Base-by-base conservation (phyloP, 2,113 vertebrate species). In the Riparia riparia region DNA sequence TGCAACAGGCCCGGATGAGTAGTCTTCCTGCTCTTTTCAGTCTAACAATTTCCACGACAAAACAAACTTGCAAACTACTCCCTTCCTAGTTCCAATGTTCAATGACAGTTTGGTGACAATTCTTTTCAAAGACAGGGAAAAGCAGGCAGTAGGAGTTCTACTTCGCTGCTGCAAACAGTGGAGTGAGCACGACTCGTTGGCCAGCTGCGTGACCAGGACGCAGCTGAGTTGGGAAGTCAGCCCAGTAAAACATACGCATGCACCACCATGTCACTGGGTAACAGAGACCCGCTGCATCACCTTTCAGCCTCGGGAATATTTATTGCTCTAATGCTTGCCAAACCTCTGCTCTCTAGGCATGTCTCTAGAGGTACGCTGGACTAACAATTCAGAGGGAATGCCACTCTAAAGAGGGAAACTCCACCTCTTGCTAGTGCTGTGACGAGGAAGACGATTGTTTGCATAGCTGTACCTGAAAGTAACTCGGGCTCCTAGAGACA, bases 321-420 rank as follows among this genome's bases (percentile, higher is more conserved):
- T 57, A 24, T 45, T 71, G 41, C 44, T 94, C 89, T 72, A 82
- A 69, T 9, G 42, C 11, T 45, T 53, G 89, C 31, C 90, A 93
- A 96, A 90, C 42, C 16, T 41, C 90, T 69, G 92, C 91, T 96
- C 71, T 57, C 89, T 73, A 76, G 86, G 80, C 39, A 82, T 58
- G 9, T 18, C 32, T 51, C 22, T 21, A 3, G 14, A 69, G 54
- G 57, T 60, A 58, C 83, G 64, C 54, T 29, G 93, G 69, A 89
- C 74, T 93, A 96, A 87, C 83, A 90, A 42, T 50, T 95, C 95
- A 81, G 91, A 86, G 86, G 61, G 71, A 94, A 92, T 37, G 80
- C 16, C 57, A 17, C 81, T 64, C 32, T 65, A 65, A 84, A 94
- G 53, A 58, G 82, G 74, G 85, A 64, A 82, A 83, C 79, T 71